Evolutionary conservation across 1,140 invertebrate species (phyloP), one percentile per base, ranked within the genome.

Genomic region (Brachionus rubens): DNA sequence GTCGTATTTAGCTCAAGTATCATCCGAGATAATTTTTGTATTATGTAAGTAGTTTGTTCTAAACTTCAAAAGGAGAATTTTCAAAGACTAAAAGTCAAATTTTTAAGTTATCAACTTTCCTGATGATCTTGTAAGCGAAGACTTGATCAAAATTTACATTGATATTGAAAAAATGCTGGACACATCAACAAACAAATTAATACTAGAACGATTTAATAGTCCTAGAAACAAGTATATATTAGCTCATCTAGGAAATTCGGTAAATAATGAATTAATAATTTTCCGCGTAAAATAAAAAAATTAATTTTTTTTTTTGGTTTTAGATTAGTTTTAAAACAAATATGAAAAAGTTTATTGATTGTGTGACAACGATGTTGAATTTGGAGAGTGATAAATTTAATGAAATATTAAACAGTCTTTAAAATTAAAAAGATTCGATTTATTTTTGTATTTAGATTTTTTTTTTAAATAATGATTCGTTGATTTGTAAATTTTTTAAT

Each of bases 1-100:
- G 43, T 65, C 16, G 10, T 65, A 65, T 43, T 26, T 65, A 24
- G 59, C 59, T 43, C 59, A 65, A 46, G 36, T 43, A 5, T 43
- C 36, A 7, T 65, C 12, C 43, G 59, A 65, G 24, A 65, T 65
- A 43, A 43, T 65, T 40, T 43, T 65, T 14, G 2, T 43, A 14
- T 65, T 65, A 24, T 43, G 59, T 65, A 65, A 65, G 3, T 43
- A 9, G 12, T 41, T 28, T n/a, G n/a, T n/a, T n/a, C n/a, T n/a
- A n/a, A n/a, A n/a, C n/a, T n/a, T n/a, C n/a, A n/a, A n/a, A n/a
- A n/a, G n/a, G n/a, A n/a, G 24, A 36, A 33, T 28, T 24, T 46
- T 26, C 43, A 10, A 65, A 24, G n/a, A 24, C 43, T 46, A 3
- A 7, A 14, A n/a, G n/a, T n/a, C n/a, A n/a, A n/a, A n/a, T 65